Evolutionary conservation across 35 echinoderm and acorn worm genomes (phyloP).

Genomic region (Acanthaster planci): DNA sequence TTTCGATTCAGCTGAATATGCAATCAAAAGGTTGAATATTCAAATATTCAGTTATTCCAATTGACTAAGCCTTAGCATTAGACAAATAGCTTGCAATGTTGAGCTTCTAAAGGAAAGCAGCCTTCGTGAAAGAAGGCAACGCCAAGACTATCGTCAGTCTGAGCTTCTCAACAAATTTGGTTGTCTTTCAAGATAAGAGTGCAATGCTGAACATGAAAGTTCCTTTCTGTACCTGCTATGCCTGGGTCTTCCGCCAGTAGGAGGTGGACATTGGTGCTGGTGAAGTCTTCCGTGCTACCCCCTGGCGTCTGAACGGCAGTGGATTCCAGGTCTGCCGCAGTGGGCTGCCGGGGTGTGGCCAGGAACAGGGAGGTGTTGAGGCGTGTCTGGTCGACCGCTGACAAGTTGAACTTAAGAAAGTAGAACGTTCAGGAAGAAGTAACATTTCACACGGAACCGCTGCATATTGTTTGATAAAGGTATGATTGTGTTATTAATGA

Average conservation of each 20-base stretch:
- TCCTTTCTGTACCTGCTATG: slow-evolving; percentile 56
- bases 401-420: slow-evolving; percentile 7
- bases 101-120: too few relatives aligned
- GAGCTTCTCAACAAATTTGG: neutral
- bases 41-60: too few relatives aligned
- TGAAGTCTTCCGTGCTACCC: slow-evolving; percentile 40
- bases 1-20: too few relatives aligned
- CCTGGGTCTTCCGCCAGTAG: slow-evolving; percentile 92
- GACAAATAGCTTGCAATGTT: too few relatives aligned
- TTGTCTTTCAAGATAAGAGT: neutral
- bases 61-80: too few relatives aligned
- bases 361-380: slow-evolving; percentile 9
- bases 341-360: slow-evolving; percentile 4
- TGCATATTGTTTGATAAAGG: too few relatives aligned
- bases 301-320: slow-evolving; percentile 21
- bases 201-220: neutral
- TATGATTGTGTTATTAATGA: too few relatives aligned
- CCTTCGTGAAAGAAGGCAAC: neutral
- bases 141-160: neutral
- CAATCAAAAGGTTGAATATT: too few relatives aligned
- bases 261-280: slow-evolving; percentile 61
- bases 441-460: too few relatives aligned
- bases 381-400: slow-evolving; percentile 36
- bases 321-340: neutral
- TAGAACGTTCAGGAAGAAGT: neutral